These are phyloP conservation scores for Plectrocnemia conspersa DNA, from an alignment of 1,140 invertebrate genomes.

Conservation along the genomic window DNA sequence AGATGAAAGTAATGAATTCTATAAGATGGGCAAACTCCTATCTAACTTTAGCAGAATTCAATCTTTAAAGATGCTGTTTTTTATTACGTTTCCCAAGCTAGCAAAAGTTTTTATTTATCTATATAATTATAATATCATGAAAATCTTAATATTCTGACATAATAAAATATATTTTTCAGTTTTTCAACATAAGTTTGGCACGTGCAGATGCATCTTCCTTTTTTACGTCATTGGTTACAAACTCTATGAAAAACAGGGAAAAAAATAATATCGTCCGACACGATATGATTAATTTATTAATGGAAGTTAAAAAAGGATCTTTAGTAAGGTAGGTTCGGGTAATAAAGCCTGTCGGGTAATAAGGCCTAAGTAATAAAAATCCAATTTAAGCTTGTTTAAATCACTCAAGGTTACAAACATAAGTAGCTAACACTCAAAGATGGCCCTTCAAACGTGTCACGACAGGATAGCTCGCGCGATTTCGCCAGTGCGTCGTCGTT, in stretches of 20 bases:
- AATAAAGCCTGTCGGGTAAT: too few relatives aligned
- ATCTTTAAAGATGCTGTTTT: conserved; percentile 37
- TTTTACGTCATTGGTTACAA: conserved; percentile 33
- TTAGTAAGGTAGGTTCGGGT: too few relatives aligned
- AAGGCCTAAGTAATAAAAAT: too few relatives aligned
- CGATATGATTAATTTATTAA: conserved; percentile 48
- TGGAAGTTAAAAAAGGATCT: conserved; percentile 36
- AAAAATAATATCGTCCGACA: conserved; percentile 39
- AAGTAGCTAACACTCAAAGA: too few relatives aligned
- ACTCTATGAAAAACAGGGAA: conserved; percentile 38
- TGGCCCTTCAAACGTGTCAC: too few relatives aligned
- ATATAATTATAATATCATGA: too few relatives aligned
- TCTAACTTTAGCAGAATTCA: conserved; percentile 38
- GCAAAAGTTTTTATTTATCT: conserved; percentile 7
- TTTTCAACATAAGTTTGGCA: conserved; percentile 31
- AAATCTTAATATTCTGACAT: too few relatives aligned
- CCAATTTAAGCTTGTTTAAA: too few relatives aligned
- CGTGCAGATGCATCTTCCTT: conserved; percentile 33
- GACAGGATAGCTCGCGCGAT: too few relatives aligned
- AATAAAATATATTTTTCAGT: too few relatives aligned
- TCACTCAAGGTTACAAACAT: too few relatives aligned
- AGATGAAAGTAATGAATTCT: conserved; percentile 48
- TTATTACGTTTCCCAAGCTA: conserved; percentile 5
- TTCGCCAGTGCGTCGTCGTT: too few relatives aligned
- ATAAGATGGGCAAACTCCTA: conserved; percentile 40